A percentile compares a stretch with the other conserved stretches of the same genome.
phyloP scores from a whole-genome alignment of 1,140 invertebrate species.

The Drosophila eugracilis region DNA sequence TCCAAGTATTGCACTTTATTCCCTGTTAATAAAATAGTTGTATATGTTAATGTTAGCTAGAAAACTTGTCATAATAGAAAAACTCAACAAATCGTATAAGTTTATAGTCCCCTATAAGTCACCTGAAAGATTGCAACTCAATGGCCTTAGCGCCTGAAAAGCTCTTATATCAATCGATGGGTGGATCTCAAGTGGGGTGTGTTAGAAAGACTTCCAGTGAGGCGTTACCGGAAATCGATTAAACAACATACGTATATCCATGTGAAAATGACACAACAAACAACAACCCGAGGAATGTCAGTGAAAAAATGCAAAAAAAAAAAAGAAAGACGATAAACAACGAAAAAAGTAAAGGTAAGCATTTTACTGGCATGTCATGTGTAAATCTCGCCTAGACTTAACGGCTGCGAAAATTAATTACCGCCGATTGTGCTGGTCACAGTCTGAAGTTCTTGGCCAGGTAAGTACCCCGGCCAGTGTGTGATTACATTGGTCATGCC shows the following conservation, averaged over 20 bases:
- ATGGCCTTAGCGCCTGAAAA: not conserved
- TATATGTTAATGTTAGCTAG: conserved; percentile 2
- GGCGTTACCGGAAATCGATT: conserved; percentile 30
- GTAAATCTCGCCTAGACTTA: conserved; percentile 55
- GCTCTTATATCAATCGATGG: conserved; percentile 1
- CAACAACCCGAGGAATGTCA: conserved; percentile 39
- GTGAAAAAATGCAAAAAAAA: conserved; percentile 32
- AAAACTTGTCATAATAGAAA: conserved; percentile 8
- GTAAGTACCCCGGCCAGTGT: conserved; percentile 31
- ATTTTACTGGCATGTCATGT: conserved; percentile 7
- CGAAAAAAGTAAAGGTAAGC: not conserved
- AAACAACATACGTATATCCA: conserved; percentile 9
- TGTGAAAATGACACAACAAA: conserved; percentile 60
- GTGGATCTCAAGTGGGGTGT: conserved; percentile 11
- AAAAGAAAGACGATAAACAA: not conserved
- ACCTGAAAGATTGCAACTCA: conserved; percentile 4
- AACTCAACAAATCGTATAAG: not conserved
- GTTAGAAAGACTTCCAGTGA: not conserved
- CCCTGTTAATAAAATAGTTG: not conserved
- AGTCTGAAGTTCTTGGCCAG: conserved; percentile 3
- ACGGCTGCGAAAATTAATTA: conserved; percentile 67
- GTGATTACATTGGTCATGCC: conserved; percentile 45
- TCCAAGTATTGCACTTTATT: conserved; percentile 7
- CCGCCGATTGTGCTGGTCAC: conserved; percentile 48
- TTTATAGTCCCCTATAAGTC: conserved; percentile 13